Base-by-base conservation (phyloP, 2,797 vertebrate genomes). In the Labeo calbasu region DNA sequence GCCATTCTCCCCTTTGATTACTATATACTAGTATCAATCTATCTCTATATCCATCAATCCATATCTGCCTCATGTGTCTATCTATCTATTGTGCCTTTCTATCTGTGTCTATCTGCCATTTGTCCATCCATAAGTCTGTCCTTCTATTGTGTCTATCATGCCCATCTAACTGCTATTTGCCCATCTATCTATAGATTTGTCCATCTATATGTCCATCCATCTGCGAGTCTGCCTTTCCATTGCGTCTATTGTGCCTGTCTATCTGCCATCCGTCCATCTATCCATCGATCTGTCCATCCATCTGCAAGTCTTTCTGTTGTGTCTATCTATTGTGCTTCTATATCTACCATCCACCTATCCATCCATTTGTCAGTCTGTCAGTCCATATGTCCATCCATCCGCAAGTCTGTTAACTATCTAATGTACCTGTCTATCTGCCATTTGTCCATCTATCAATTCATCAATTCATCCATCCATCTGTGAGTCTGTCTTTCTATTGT, bases 1-100 rank as follows among this genome's bases (percentile, higher is more conserved):
- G 55, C 48, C 19, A 66, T 77, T 70, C 55, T 46, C 13, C 23
- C 57, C 55, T 84, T 85, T 86, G 43, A 84, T 78, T 82, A 46
- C 51, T 68, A 83, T 53, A 23, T 66, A 46, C n/a, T 55, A 48
- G 25, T 57, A 76, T 46, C 46, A 1, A 51, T 50, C 40, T 19
- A 51, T 32, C 48, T 4, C 11, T 79, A 15, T 1, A 2, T 51
- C 46, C 17, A 32, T 53, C 14, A 1, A 53, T 66, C 59, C 17
- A 19, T 50, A 21, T 13, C n/a, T 48, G 8, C 4, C n/a, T 46
- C 15, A 4, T 32, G 32, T 36, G 17, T 28, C 25, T 11, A 1
- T 57, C 5, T 57, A 2, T 21, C 19, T 21, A 55, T 32, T 8
- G 6, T 7, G 6, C 40, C 40, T 9, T 0, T 9, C 28, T 32